Percentiles rank a stretch among this genome's conserved stretches.
These are phyloP conservation scores for Zaprionus capensis DNA, from an alignment of 1,140 invertebrate species.

Conservation along the genomic window DNA sequence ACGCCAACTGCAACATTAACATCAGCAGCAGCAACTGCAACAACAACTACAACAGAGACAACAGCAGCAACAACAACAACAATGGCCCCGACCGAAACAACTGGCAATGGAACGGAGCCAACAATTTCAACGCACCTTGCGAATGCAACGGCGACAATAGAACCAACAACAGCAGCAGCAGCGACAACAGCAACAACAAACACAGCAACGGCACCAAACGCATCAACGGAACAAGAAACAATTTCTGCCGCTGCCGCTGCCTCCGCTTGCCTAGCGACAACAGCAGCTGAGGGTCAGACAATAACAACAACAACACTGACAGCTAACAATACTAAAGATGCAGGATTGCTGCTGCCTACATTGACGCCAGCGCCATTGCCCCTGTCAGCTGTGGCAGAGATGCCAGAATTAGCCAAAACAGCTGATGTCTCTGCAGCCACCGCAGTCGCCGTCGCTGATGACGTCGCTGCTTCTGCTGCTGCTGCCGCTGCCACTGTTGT, in stretches of 20 bases:
- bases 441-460: not conserved
- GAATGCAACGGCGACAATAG: slow-evolving; percentile 39
- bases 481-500: slow-evolving; percentile 13
- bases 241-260: slow-evolving; percentile 24
- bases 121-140: slow-evolving; percentile 54
- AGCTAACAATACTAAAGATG: slow-evolving; percentile 36
- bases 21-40: slow-evolving; percentile 13
- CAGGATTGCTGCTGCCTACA: not conserved
- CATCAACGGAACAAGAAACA: slow-evolving; percentile 57
- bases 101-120: slow-evolving; percentile 56
- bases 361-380: slow-evolving; percentile 26
- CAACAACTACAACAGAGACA: slow-evolving; percentile 16
- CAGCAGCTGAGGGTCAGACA: slow-evolving; percentile 44
- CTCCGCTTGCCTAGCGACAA: slow-evolving; percentile 15
- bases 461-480: slow-evolving; percentile 7
- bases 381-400: slow-evolving; percentile 54
- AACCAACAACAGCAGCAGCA: slow-evolving; percentile 52
- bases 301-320: slow-evolving; percentile 35
- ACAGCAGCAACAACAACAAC: slow-evolving; percentile 14
- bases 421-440: slow-evolving; percentile 48
- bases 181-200: slow-evolving; percentile 28
- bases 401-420: slow-evolving; percentile 54
- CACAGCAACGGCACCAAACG: slow-evolving; percentile 21
- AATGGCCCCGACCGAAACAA: slow-evolving; percentile 47
- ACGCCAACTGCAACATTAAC: slow-evolving; percentile 43